Percentiles rank a stretch among this genome's conserved stretches.
Conservation (phyloP, 2,113 vertebrate genomes). For the Sciurus niger region DNA sequence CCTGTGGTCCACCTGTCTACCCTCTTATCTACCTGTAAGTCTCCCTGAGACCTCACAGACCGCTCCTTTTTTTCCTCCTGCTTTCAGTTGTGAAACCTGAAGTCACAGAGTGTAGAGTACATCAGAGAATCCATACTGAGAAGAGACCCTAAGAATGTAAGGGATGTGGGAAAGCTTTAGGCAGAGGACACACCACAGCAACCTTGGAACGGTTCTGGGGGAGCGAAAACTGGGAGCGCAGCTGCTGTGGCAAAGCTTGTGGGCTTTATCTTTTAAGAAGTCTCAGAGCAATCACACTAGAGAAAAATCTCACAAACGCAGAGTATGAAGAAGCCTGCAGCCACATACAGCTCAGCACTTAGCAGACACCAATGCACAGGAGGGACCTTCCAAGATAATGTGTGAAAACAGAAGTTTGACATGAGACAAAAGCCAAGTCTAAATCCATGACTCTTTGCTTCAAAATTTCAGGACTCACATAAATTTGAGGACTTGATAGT, state of each 20-base stretch:
- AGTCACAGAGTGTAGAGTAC: background rate
- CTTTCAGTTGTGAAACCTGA: background rate
- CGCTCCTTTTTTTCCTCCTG: background rate
- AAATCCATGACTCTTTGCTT: too few species aligned
- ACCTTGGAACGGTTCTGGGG: background rate
- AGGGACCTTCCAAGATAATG: background rate
- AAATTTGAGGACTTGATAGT: background rate
- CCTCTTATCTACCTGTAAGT: background rate
- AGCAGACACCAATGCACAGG: background rate
- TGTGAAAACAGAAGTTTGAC: too few species aligned
- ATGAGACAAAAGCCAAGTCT: background rate
- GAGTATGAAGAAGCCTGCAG: background rate
- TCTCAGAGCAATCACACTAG: background rate
- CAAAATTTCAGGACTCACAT: background rate
- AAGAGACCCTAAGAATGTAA: background rate
- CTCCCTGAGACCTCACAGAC: background rate
- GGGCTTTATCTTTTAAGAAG: background rate
- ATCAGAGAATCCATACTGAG: too few species aligned
- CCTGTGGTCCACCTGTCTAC: background rate
- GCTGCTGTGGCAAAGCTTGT: too few species aligned
- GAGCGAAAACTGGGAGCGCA: background rate
- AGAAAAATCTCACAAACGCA: background rate
- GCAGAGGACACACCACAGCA: background rate
- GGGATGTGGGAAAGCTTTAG: background rate
- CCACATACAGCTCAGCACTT: background rate